Percentiles rank a stretch among this genome's conserved stretches.
Conservation (phyloP, 2,797 vertebrate genomes). For the Microhierax caerulescens region DNA sequence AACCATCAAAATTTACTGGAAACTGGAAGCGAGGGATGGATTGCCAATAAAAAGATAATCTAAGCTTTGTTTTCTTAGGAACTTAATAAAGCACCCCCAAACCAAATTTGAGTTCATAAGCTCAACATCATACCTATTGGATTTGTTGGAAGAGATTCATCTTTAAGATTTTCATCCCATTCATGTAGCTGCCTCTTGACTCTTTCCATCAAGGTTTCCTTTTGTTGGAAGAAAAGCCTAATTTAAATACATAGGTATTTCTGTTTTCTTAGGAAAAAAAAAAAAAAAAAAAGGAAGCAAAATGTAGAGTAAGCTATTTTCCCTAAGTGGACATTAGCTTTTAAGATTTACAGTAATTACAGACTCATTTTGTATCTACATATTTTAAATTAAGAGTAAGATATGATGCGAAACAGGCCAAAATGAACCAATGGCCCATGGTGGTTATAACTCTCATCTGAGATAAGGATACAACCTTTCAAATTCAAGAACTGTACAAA, state of each 20-base stretch:
- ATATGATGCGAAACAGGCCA: not conserved
- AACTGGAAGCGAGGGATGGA: not conserved
- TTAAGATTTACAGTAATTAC: not conserved
- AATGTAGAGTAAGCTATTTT: constrained; percentile 10
- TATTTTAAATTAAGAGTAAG: not conserved
- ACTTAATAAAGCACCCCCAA: not conserved
- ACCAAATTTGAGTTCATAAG: not conserved
- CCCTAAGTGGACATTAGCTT: not conserved
- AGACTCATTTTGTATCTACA: not conserved
- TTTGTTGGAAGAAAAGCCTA: constrained; percentile 66
- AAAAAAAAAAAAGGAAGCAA: not conserved
- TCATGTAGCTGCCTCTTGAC: constrained; percentile 95
- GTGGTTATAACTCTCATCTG: not conserved
- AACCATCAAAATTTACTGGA: not conserved
- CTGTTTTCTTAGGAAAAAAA: constrained; percentile 39
- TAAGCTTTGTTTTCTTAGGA: not conserved
- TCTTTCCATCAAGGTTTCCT: constrained; percentile 91
- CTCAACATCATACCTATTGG: constrained; percentile 83
- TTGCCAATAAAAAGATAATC: not conserved
- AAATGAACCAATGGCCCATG: not conserved
- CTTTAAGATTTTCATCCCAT: constrained; percentile 97
- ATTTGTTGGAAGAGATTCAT: constrained; percentile 93
- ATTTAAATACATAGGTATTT: constrained; percentile 33
- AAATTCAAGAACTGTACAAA: not conserved
- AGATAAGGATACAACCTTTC: not conserved